Evolutionary conservation across 2,888 invertebrate genomes (phyloP), one percentile per base, ranked within the genome.

Genomic region (Chirona hameri): DNA sequence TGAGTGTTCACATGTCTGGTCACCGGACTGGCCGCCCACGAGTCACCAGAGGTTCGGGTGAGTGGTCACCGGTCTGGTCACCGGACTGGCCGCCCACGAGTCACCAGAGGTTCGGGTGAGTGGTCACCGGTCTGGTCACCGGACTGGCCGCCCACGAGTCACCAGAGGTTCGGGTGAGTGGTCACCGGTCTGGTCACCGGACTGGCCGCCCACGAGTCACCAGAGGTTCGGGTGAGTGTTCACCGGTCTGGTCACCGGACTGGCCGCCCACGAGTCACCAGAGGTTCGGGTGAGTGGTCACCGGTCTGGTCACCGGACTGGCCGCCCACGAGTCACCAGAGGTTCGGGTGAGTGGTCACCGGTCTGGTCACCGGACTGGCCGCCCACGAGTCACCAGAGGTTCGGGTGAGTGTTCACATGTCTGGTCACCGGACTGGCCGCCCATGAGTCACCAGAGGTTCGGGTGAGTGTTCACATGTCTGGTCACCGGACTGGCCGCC

Each of bases 131-230:
- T 96, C 85, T 99, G 98, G 98, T 97, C 96, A 89, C 97, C 98
- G 0, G 97, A 98, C 90, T 96, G 84, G 97, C 95, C 27, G 79
- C 79, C 27, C 79, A 98, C 88, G 98, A 98, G 89, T 96, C 96
- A 87, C 95, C 97, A 52, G 98, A 98, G 88, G 91, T 98, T 60
- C 97, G 95, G 93, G 91, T 98, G 86, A 98, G 79, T 39, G n/a
- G n/a, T n/a, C n/a, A n/a, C 91, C 98, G 85, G 93, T 96, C 85
- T 99, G 98, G 98, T 97, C 96, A 89, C 97, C 98, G 0, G 97
- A 98, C 90, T 96, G 84, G 97, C 95, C 27, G 79, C 79, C 27
- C 79, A 98, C 88, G 98, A 98, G 89, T 96, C 96, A 87, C 95
- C 97, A 52, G 98, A 98, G 88, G 91, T 98, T 60, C 97, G 95